Base-by-base conservation (phyloP, 2,888 invertebrate species). In the Pecten maximus region DNA sequence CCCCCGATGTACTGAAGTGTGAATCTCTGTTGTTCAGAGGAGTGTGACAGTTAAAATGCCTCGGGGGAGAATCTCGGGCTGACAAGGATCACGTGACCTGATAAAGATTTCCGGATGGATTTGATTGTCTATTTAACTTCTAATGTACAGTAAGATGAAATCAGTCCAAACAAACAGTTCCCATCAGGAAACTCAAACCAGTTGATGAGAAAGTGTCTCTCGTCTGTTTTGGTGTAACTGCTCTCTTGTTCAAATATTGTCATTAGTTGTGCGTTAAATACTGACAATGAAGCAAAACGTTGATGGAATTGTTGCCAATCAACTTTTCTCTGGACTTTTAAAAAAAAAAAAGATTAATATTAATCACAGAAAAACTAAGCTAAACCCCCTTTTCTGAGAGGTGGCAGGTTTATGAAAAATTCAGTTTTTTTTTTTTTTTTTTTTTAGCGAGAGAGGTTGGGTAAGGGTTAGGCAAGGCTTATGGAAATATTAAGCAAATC, bases 1-100 rank as follows among this genome's bases (percentile, higher is more conserved):
- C 92, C 91, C n/a, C 92, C 92, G 50, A 90, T 89, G 88, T 87
- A 87, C 60, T 89, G 87, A 89, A 50, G 23, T n/a, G 3, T 54
- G 54, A 54, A 6, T 54, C 19, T 2, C 23, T 54, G 54, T 54
- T 54, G 3, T 6, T n/a, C n/a, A 54, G 54, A 54, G 54, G 54
- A 54, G n/a, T 19, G 23, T 54, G 19, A 54, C 54, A 54, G n/a
- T n/a, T 54, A n/a, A 19, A 88, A 44, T 6, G 54, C 15, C 40
- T 23, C 35, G 40, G 88, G 35, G 28, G 15, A 40, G 48, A 88
- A 48, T 40, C 35, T 88, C 40, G 16, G 19, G 88, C 19, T 48
- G n/a, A 88, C 16, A 40, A 44, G 88, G 39, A 88, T 15, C 40
- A 88, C 19, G 88, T 88, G 88, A 35, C 48, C 15, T 6, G 23